Evolutionary conservation across 2,888 invertebrate genomes (phyloP).

Genomic region (Atethmia centrago): DNA sequence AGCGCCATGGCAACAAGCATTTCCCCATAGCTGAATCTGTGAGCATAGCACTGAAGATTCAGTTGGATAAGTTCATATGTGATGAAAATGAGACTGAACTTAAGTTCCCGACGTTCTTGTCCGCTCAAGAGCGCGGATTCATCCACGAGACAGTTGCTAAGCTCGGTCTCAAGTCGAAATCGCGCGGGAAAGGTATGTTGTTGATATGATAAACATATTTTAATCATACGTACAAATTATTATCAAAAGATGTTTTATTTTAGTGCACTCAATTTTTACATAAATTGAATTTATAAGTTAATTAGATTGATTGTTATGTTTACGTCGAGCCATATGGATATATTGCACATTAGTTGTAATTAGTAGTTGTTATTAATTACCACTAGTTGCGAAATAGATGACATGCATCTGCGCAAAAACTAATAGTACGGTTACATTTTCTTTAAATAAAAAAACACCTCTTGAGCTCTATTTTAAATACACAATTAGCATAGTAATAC

Average conservation of each 20-base stretch:
- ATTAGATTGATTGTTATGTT: background rate
- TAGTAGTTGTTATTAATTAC: conserved; percentile 20
- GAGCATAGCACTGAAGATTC: conserved; percentile 87
- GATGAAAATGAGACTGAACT: conserved; percentile 88
- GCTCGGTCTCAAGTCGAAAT: conserved; percentile 94
- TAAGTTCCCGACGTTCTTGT: conserved; percentile 93
- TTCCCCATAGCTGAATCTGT: conserved; percentile 88
- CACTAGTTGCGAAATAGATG: conserved; percentile 27
- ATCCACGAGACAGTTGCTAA: conserved; percentile 93
- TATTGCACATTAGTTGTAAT: background rate
- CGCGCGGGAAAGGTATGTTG: conserved; percentile 93
- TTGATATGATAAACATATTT: conserved; percentile 38
- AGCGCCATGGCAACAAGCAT: conserved; percentile 84
- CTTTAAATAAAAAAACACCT: background rate
- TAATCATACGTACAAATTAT: background rate
- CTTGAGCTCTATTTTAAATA: background rate
- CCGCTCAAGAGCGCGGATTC: conserved; percentile 94
- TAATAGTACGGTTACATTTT: background rate
- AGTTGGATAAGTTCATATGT: conserved; percentile 85
- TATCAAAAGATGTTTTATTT: background rate
- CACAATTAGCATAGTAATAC: background rate
- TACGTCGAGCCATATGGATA: background rate
- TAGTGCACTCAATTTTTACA: background rate
- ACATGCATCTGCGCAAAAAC: background rate
- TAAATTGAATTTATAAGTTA: background rate